phyloP scores from a whole-genome alignment of 1,140 invertebrate species.

The Papilio polyxenes region DNA sequence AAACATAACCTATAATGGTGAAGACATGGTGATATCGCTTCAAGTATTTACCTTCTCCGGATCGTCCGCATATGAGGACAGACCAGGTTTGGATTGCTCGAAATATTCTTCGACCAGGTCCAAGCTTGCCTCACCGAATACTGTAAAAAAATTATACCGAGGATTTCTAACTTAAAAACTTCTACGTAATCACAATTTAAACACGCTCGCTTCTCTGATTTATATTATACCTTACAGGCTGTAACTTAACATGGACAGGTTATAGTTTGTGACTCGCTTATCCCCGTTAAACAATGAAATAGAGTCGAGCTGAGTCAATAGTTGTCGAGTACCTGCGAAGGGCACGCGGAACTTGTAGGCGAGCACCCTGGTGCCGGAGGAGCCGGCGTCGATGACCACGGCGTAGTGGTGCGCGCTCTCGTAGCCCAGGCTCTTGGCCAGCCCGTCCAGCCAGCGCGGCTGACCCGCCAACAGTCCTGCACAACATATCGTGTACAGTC shows the following conservation, averaged over 20 bases:
- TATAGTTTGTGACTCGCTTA: too few relatives aligned
- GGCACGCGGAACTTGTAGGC: constrained; percentile 94
- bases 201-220: background rate
- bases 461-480: constrained; percentile 73
- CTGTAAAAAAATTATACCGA: constrained; percentile 52
- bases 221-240: background rate
- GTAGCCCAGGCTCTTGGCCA: constrained; percentile 85
- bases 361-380: constrained; percentile 95
- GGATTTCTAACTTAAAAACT: constrained; percentile 3
- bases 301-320: too few relatives aligned
- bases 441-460: constrained; percentile 81
- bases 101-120: constrained; percentile 87
- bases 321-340: constrained; percentile 79
- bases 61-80: constrained; percentile 92
- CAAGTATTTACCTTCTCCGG: constrained; percentile 83
- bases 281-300: too few relatives aligned
- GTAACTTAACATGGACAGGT: background rate
- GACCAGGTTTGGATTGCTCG: constrained; percentile 91
- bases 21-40: background rate
- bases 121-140: constrained; percentile 69
- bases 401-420: constrained; percentile 88
- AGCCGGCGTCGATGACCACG: constrained; percentile 97
- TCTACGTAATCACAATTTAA: background rate
- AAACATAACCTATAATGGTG: too few relatives aligned
- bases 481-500: background rate